Evolutionary conservation across 2,797 vertebrate species (phyloP).

Genomic region (Heteromormyrus szaboi): DNA sequence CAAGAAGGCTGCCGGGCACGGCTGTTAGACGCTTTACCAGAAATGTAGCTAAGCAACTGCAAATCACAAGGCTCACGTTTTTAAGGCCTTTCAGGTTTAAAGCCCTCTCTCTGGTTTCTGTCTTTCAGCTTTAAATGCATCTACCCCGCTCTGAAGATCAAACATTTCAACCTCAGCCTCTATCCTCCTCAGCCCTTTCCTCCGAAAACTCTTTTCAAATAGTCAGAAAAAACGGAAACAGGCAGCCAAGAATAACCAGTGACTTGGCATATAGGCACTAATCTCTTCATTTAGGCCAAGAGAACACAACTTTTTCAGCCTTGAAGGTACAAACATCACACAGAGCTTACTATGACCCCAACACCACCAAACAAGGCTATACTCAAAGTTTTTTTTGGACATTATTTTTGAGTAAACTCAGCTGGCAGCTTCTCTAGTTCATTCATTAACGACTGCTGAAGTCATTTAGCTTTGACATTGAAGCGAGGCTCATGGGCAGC

Average conservation of each 20-base stretch:
- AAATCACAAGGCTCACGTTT: background rate
- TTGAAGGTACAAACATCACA: background rate
- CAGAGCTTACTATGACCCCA: background rate
- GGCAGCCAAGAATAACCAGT: constrained; percentile 2
- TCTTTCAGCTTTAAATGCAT: background rate
- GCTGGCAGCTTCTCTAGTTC: background rate
- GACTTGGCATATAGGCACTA: constrained; percentile 34
- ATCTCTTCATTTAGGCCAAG: constrained; percentile 42
- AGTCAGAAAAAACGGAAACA: background rate
- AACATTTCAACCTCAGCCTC: constrained; percentile 5
- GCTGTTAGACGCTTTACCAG: background rate
- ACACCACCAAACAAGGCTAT: background rate
- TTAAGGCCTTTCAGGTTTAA: background rate
- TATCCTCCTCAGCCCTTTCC: background rate
- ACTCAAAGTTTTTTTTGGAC: background rate
- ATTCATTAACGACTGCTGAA: background rate
- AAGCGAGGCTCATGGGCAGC: background rate
- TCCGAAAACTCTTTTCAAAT: constrained; percentile 30
- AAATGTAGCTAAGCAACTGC: background rate
- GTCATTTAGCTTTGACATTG: background rate
- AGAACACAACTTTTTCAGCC: constrained; percentile 43
- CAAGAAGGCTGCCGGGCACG: background rate
- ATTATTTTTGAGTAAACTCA: background rate
- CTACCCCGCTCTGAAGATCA: constrained; percentile 11
- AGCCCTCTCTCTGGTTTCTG: background rate